These are phyloP conservation scores for Chydorus sphaericus DNA, from an alignment of 2,888 invertebrate species.

Conservation along the genomic window DNA sequence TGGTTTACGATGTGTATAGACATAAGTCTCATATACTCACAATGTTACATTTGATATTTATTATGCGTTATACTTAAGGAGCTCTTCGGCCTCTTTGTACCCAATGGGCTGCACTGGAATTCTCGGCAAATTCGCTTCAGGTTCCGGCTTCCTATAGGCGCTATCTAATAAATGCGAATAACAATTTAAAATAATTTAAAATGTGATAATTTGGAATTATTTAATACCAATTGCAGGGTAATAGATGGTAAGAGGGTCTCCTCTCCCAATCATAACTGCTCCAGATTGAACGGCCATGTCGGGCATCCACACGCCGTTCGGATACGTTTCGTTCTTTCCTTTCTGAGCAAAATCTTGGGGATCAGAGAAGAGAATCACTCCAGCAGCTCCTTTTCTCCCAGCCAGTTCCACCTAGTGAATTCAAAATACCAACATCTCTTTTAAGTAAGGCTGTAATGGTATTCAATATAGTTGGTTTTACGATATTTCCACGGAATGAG, in stretches of 20 bases:
- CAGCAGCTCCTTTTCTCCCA: slow-evolving; percentile 27
- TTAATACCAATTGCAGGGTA: slow-evolving; percentile 33
- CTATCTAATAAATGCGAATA: slow-evolving; percentile 20
- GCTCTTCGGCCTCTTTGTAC: slow-evolving; percentile 27
- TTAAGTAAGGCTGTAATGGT: too few relatives aligned
- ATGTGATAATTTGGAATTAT: too few relatives aligned
- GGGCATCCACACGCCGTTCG: slow-evolving; percentile 32
- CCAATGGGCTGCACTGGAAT: slow-evolving; percentile 32
- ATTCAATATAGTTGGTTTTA: too few relatives aligned
- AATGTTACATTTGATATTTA: too few relatives aligned
- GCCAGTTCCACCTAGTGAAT: slow-evolving; percentile 26
- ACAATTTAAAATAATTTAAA: not conserved
- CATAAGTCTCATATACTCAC: too few relatives aligned
- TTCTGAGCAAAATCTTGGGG: slow-evolving; percentile 28
- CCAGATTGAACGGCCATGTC: slow-evolving; percentile 34
- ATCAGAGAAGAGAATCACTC: slow-evolving; percentile 31
- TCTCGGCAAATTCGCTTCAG: slow-evolving; percentile 25
- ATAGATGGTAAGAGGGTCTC: slow-evolving; percentile 36
- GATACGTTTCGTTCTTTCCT: slow-evolving; percentile 20
- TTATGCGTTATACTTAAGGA: slow-evolving; percentile 25
- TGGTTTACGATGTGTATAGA: too few relatives aligned
- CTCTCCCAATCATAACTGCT: slow-evolving; percentile 27
- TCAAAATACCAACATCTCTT: too few relatives aligned
- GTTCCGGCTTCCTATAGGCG: slow-evolving; percentile 21
- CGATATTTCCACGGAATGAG: slow-evolving; percentile 33